Base-by-base conservation (phyloP, 2,113 vertebrate genomes). In the Ophiodon elongatus region DNA sequence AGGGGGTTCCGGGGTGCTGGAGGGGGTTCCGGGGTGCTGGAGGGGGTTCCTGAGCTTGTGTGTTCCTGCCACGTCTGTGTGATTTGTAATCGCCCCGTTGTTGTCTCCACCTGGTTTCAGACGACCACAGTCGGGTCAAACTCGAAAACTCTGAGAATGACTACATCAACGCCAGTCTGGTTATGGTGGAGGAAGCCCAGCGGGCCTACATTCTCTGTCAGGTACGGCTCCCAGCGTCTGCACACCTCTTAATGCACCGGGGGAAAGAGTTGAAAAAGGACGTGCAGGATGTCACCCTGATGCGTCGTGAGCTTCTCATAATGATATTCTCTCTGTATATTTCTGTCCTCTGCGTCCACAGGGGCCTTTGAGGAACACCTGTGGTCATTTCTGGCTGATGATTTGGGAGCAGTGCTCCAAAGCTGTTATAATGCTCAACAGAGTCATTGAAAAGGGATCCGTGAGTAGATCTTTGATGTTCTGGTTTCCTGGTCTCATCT, bases 311-410 rank as follows among this genome's bases (percentile, higher is more conserved):
- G 3, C 54, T 41, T 79, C 79, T 52, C 0, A 19, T 25, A 4
- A 47, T 11, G 6, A n/a, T 2, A 14, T 14, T 5, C 13, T 63
- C 14, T 69, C 33, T 85, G 6, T 45, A 8, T 25, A 23, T 75
- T 50, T 54, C 8, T 68, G 52, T 54, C 25, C 68, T 83, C 74
- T 63, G 2, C 8, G 0, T 85, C 79, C 31, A 4, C 93, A 99
- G 98, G 98, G 98, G 79, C 98, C 98, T 45, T 95, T 99, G 88
- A 97, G 97, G 89, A 98, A 98, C 71, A 99, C 98, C 0, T 98
- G 97, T 89, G 98, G 98, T 88, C 98, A 99, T 92, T 99, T 99
- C 92, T 99, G 98, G 98, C 94, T 99, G 85, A 99, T 99, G 98
- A 95, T 99, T 79, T 99, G 98, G 98, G 96, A 99, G 68, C 98